Conservation (phyloP, 92 coral and sea anemone genomes). For the Heliopora coerulea region DNA sequence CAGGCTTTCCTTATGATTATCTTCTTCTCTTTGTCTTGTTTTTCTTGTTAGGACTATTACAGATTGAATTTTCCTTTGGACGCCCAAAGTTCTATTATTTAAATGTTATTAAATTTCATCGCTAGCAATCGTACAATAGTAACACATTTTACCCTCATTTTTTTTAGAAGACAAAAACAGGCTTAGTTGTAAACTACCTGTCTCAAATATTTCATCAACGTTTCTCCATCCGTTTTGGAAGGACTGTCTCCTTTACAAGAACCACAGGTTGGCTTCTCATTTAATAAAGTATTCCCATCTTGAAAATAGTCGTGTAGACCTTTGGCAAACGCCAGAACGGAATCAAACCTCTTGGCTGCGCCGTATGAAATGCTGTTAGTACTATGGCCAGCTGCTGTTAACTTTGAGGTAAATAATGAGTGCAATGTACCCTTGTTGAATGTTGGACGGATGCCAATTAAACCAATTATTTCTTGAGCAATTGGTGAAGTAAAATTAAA, state of each 20-base stretch:
- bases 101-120: too few species aligned
- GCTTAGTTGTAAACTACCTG: too few species aligned
- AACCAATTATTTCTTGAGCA: conserved; percentile 6
- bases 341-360: conserved; percentile 55
- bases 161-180: too few species aligned
- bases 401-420: conserved; percentile 2
- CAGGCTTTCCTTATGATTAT: too few species aligned
- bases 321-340: conserved; percentile 50
- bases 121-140: too few species aligned
- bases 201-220: conserved; percentile 51
- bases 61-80: too few species aligned
- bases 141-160: too few species aligned
- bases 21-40: too few species aligned
- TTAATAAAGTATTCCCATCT: conserved; percentile 45
- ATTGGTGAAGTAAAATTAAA: background rate
- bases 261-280: conserved; percentile 49
- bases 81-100: too few species aligned
- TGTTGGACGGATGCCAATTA: background rate
- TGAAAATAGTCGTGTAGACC: conserved; percentile 58
- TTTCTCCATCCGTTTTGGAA: conserved; percentile 55
- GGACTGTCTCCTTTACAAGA: conserved; percentile 30
- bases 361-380: conserved; percentile 3
- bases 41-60: too few species aligned
- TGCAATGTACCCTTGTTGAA: background rate
- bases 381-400: conserved; percentile 14